Percentiles rank a stretch among this genome's conserved stretches.
Conservation (phyloP, 2,113 vertebrate species). For the Parotia lawesii region DNA sequence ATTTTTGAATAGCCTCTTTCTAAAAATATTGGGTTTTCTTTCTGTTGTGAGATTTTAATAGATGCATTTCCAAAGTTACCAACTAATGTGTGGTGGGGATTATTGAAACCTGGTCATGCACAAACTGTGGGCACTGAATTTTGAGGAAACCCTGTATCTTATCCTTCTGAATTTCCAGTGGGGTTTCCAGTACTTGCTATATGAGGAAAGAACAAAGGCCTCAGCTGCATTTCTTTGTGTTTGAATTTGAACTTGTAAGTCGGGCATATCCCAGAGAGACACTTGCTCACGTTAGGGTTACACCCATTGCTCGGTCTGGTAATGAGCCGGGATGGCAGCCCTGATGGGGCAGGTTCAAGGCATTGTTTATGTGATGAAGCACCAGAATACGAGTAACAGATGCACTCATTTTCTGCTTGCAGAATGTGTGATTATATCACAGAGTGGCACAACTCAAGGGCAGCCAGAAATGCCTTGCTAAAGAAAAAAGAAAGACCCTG, state of each 20-base stretch:
- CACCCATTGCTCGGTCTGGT: neutral
- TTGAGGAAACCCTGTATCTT: neutral
- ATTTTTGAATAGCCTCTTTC: neutral
- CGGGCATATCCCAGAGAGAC: neutral
- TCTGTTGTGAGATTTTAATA: neutral
- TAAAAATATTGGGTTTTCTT: neutral
- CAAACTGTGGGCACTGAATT: neutral
- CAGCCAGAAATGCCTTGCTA: neutral
- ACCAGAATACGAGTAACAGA: neutral
- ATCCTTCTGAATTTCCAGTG: neutral
- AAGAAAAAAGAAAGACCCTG: neutral
- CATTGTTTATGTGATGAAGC: neutral
- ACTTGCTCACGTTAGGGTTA: neutral
- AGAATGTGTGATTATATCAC: neutral
- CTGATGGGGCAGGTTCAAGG: neutral
- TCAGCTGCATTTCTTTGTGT: neutral
- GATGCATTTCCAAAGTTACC: neutral
- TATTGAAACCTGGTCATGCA: neutral
- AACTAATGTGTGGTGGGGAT: neutral
- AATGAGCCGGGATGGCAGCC: neutral
- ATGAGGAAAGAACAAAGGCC: neutral
- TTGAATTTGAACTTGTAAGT: neutral
- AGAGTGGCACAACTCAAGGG: neutral
- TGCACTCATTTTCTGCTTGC: neutral
- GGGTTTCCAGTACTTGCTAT: neutral